phyloP scores from a whole-genome alignment of 2,888 invertebrate genomes.

The Bembecia ichneumoniformis region DNA sequence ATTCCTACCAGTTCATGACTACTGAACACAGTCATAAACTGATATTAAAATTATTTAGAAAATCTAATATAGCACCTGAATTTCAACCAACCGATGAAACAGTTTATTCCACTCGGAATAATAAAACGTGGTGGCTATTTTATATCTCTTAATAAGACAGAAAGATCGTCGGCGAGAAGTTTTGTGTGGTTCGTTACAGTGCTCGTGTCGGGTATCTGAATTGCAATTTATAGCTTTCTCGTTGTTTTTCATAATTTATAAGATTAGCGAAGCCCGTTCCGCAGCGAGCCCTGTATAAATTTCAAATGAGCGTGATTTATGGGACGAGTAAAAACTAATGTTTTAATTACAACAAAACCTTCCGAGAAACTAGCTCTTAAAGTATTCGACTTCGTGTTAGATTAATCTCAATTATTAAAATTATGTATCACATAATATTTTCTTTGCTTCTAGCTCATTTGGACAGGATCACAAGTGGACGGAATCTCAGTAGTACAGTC shows the following conservation, averaged over 20 bases:
- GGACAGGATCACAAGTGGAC: too few species aligned
- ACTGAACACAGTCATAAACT: too few species aligned
- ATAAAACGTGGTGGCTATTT: background rate
- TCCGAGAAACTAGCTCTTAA: background rate
- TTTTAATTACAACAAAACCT: slow-evolving; percentile 19
- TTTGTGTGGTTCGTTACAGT: slow-evolving; percentile 14
- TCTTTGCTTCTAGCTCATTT: too few species aligned
- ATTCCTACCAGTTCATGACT: too few species aligned
- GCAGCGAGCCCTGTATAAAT: slow-evolving; percentile 42
- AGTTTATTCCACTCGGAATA: background rate
- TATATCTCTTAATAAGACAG: background rate
- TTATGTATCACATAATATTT: too few species aligned
- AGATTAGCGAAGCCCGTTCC: slow-evolving; percentile 34
- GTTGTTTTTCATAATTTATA: slow-evolving; percentile 60
- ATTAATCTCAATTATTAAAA: background rate
- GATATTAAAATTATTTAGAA: too few species aligned
- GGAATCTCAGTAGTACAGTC: too few species aligned
- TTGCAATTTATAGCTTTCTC: slow-evolving; percentile 51
- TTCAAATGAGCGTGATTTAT: slow-evolving; percentile 50
- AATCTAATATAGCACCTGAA: too few species aligned
- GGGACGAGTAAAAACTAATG: slow-evolving; percentile 26
- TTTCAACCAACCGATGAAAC: too few species aligned
- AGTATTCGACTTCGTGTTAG: background rate
- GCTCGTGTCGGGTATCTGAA: slow-evolving; percentile 30
- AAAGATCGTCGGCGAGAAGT: background rate